Evolutionary conservation across 2,113 vertebrate genomes (phyloP), one percentile per base, ranked within the genome.

Genomic region (Callithrix jacchus): DNA sequence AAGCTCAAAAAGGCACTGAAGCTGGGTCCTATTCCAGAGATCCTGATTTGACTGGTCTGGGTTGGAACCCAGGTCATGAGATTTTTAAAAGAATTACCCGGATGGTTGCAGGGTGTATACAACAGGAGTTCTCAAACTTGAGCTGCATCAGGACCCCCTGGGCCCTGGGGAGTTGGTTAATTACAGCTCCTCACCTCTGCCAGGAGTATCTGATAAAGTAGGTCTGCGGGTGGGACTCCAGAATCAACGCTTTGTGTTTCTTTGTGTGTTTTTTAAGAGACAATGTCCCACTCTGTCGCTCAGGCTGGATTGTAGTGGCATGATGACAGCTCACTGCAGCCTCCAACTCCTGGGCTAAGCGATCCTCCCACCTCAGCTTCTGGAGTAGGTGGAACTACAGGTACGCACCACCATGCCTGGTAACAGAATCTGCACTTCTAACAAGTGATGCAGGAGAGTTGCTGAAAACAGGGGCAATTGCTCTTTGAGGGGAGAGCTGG

Each of bases 181-280:
- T 20, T 56, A 45, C 18, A 40, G 16, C 14, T 30, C 32, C 10
- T 2, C 13, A 11, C 13, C 4, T 42, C 18, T 0, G 7, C n/a
- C 17, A 12, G 32, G 3, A 87, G n/a, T 7, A 87, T 49, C 56
- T 64, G 58, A 70, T 6, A 52, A n/a, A 58, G 27, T 2, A 42
- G 56, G 10, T 30, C 93, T 40, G 14, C 8, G 3, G 37, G 37
- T 18, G 13, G 7, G 45, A 23, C 35, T 12, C 74, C 23, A 42
- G 35, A 61, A n/a, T 68, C 61, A 27, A 32, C 30, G 61, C 61
- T 32, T 64, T 32, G 61, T 5, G 27, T 32, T 64, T 64, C 2
- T 64, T 0, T 64, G 61, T 32, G 61, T 64, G 61, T 30, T 14
- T 58, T 32, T 64, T 32, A 64, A n/a, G 32, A 68, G 66, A 17